These are phyloP conservation scores for Gallinago paraguaiae DNA, from an alignment of 2,113 vertebrate genomes.

Conservation along the genomic window DNA sequence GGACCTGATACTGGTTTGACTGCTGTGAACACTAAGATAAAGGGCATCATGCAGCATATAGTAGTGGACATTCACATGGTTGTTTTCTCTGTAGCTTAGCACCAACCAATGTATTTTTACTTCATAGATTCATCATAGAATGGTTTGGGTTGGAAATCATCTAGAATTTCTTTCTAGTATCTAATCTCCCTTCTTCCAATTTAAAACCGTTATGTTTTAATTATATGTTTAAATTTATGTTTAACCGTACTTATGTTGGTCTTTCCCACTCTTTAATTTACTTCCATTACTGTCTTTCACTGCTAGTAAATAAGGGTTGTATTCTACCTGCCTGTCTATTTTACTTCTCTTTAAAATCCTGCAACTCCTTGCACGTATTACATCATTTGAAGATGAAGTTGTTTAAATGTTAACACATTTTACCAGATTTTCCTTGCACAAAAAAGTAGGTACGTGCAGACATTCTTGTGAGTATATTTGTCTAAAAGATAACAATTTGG, in stretches of 20 bases:
- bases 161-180: no score
- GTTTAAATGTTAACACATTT: not conserved
- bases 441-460: not conserved
- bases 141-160: no score
- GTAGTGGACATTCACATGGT: not conserved
- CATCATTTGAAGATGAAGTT: not conserved
- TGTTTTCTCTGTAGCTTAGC: not conserved
- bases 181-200: no score
- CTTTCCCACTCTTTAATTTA: not conserved
- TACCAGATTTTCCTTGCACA: not conserved
- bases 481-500: not conserved
- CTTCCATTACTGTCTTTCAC: not conserved
- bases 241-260: not conserved
- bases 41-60: not conserved
- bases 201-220: no score
- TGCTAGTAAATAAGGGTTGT: not conserved
- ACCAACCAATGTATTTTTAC: not conserved
- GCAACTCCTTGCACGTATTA: rapidly evolving
- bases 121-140: no score
- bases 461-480: not conserved
- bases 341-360: not conserved
- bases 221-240: no score
- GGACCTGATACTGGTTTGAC: not conserved
- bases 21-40: not conserved
- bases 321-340: not conserved